Conservation (phyloP, 2,888 invertebrate species). For the Pseudanteris insignis region DNA sequence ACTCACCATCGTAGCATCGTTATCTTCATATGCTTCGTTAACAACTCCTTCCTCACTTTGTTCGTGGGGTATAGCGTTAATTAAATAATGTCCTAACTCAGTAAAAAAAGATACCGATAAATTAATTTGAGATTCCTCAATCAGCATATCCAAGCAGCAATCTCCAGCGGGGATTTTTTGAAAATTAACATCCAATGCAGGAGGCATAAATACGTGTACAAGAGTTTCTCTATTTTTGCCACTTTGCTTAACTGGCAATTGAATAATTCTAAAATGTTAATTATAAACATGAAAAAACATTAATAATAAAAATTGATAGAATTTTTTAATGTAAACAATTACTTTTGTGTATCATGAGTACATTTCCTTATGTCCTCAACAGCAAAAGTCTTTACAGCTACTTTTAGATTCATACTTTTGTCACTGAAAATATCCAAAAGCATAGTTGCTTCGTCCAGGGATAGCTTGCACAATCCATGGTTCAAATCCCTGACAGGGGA, state of each 20-base stretch:
- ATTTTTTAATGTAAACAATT: slow-evolving; percentile 35
- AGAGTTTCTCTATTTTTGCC: slow-evolving; percentile 69
- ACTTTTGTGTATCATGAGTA: slow-evolving; percentile 72
- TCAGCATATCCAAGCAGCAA: slow-evolving; percentile 74
- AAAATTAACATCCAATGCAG: slow-evolving; percentile 77
- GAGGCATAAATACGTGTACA: slow-evolving; percentile 75
- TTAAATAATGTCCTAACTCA: slow-evolving; percentile 71
- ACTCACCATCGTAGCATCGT: slow-evolving; percentile 52
- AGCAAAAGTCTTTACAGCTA: slow-evolving; percentile 75
- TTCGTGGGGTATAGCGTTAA: slow-evolving; percentile 71
- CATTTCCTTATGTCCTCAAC: slow-evolving; percentile 80
- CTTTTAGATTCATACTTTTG: slow-evolving; percentile 74
- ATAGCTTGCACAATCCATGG: slow-evolving; percentile 76
- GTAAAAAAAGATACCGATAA: slow-evolving; percentile 78
- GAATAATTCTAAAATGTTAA: slow-evolving; percentile 72
- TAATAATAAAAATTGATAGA: neutral
- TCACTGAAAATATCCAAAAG: slow-evolving; percentile 76
- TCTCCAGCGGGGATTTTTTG: slow-evolving; percentile 73
- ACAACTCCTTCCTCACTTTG: slow-evolving; percentile 75
- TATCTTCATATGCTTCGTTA: slow-evolving; percentile 78
- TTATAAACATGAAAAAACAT: slow-evolving; percentile 2
- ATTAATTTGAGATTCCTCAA: slow-evolving; percentile 78
- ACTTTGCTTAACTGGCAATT: slow-evolving; percentile 71
- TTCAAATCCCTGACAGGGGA: slow-evolving; percentile 79
- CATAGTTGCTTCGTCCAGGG: slow-evolving; percentile 74